phyloP scores from a whole-genome alignment of 1,140 invertebrate genomes.

The Pristionchus pacificus region DNA sequence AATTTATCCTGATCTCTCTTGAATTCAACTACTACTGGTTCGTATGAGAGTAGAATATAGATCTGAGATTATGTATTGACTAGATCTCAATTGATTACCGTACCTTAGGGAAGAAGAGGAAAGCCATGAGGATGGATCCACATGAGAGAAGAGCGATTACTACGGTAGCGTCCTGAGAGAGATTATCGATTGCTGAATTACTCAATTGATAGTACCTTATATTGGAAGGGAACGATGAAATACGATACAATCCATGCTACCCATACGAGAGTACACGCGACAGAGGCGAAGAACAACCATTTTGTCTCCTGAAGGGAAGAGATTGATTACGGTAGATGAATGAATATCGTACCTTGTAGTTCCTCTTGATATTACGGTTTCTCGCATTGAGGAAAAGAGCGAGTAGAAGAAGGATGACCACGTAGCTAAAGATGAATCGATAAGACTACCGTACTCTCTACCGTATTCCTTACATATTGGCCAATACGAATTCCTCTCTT shows the following conservation, averaged over 20 bases:
- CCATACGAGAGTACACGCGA: slow-evolving; percentile 43
- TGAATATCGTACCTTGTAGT: slow-evolving; percentile 41
- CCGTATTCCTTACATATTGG: background rate
- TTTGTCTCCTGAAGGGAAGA: slow-evolving; percentile 43
- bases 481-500: slow-evolving; percentile 1
- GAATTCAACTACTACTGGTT: slow-evolving; percentile 54
- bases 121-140: slow-evolving; percentile 43
- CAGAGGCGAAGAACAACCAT: slow-evolving; percentile 48
- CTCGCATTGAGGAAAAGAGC: slow-evolving; percentile 47
- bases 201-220: slow-evolving; percentile 28
- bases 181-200: background rate
- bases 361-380: slow-evolving; percentile 54
- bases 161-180: slow-evolving; percentile 42
- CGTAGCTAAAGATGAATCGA: slow-evolving; percentile 44
- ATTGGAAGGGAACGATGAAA: slow-evolving; percentile 30
- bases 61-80: too few relatives aligned
- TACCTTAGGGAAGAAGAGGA: slow-evolving; percentile 55
- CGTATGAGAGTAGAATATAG: slow-evolving; percentile 54
- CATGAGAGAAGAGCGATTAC: slow-evolving; percentile 48
- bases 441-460: slow-evolving; percentile 28
- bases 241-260: slow-evolving; percentile 39
- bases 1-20: slow-evolving; percentile 17
- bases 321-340: background rate
- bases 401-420: slow-evolving; percentile 47
- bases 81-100: too few relatives aligned